Percentiles rank a stretch among this genome's conserved stretches.
Conservation (phyloP, 2,797 vertebrate genomes). For the Xenopus petersii region DNA sequence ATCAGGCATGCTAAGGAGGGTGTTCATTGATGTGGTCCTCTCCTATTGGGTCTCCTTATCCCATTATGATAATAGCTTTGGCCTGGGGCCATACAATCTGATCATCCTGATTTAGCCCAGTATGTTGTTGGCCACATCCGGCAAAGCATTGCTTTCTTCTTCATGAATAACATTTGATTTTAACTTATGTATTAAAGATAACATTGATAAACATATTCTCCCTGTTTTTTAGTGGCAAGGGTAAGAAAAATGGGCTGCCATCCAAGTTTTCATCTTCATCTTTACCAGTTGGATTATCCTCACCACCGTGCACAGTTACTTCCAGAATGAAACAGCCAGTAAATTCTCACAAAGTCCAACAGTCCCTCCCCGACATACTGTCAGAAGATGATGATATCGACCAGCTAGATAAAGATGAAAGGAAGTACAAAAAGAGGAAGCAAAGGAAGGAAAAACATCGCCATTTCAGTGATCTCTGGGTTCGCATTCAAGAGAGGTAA, state of each 20-base stretch:
- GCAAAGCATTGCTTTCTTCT: no score
- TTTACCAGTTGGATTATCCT: conserved; percentile 1
- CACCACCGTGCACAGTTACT: conserved; percentile 30
- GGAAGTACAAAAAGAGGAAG: conserved; percentile 77
- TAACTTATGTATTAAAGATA: no score
- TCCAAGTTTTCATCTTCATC: conserved; percentile 17
- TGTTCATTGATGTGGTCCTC: no score
- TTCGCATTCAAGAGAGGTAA: conserved; percentile 82
- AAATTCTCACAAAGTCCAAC: conserved; percentile 52
- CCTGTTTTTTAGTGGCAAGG: conserved; percentile 49
- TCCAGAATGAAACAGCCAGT: conserved; percentile 44
- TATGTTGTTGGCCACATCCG: no score
- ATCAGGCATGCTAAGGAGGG: no score
- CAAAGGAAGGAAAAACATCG: conserved; percentile 72
- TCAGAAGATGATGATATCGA: conserved; percentile 70
- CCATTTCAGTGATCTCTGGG: conserved; percentile 86
- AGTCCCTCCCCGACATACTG: conserved; percentile 61
- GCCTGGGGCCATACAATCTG: no score
- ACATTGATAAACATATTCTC: neutral
- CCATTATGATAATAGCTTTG: no score
- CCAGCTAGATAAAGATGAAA: conserved; percentile 68
- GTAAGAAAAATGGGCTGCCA: conserved; percentile 22
- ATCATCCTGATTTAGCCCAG: no score
- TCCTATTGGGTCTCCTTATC: no score
- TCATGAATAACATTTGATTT: no score